Base-by-base conservation (phyloP, 2,797 vertebrate genomes). In the Brotula barbata region DNA sequence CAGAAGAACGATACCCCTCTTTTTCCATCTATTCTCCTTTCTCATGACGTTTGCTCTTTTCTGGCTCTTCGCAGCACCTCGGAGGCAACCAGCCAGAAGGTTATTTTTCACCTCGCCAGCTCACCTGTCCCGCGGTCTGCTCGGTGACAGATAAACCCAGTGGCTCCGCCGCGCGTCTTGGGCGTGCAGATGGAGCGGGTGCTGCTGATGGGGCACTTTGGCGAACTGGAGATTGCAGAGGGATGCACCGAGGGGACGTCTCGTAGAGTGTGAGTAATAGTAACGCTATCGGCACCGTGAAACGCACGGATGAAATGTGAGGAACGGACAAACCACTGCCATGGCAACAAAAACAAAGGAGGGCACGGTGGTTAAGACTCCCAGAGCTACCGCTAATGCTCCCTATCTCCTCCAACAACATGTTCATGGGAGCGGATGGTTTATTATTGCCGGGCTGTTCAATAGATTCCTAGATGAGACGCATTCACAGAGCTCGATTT, bases 311-410 rank as follows among this genome's bases (percentile, higher is more conserved):
- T 79, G 52, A 69, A 68, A 75, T 52, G 43, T 55, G 58, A 72
- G 57, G 69, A 75, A 65, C 58, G 68, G 67, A 71, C 71, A 63
- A 82, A 53, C 64, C 58, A 65, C 66, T 20, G 22, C 83, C 85
- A 88, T 89, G 79, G 84, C 78, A 87, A 87, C 82, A 48, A 75
- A 83, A 84, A 87, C 65, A 83, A 81, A 70, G 45, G 54, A 52
- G 56, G 75, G 57, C 46, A 60, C 56, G 48, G 19, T 56, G 33
- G 71, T 64, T 58, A 25, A 72, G 71, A 68, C 68, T 85, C 84
- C 80, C 46, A 49, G 43, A 68, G 75, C 46, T 11, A 67, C 64
- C 66, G 66, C 67, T 77, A 63, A 39, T 72, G 71, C 62, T 78
- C 50, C 79, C 77, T 80, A 66, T 53, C 57, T 73, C 64, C 59